Conservation (phyloP, 2,888 invertebrate genomes). For the Amiota minor region DNA sequence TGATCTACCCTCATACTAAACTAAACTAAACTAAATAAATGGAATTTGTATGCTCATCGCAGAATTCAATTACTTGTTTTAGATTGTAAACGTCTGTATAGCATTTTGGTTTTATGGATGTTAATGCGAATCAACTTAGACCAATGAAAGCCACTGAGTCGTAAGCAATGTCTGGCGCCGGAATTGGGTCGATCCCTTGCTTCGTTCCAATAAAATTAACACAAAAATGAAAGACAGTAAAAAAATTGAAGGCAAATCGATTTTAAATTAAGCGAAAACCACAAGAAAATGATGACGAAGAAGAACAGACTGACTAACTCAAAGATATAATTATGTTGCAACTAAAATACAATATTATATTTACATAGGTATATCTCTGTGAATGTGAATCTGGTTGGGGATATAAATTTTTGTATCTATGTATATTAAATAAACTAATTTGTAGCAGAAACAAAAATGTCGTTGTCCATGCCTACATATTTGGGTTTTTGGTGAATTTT, state of each 20-base stretch:
- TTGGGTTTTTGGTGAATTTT: neutral
- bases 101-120: neutral
- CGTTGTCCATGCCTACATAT: neutral
- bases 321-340: too few species aligned
- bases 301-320: too few species aligned
- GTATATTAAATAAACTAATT: neutral
- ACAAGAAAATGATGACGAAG: neutral
- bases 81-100: neutral
- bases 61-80: constrained; percentile 3
- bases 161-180: constrained; percentile 16
- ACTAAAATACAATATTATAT: too few species aligned
- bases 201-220: constrained; percentile 6
- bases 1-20: too few species aligned
- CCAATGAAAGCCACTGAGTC: constrained; percentile 7
- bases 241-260: neutral
- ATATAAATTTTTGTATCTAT: too few species aligned
- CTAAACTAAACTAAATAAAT: neutral
- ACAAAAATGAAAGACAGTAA: neutral
- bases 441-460: neutral
- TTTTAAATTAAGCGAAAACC: constrained; percentile 3
- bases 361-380: too few species aligned
- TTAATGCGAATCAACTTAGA: constrained; percentile 1
- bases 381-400: too few species aligned
- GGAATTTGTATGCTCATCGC: neutral
- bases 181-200: constrained; percentile 3